Evolutionary conservation across 2,113 vertebrate species (phyloP).

Genomic region (Oenanthe oenanthe): DNA sequence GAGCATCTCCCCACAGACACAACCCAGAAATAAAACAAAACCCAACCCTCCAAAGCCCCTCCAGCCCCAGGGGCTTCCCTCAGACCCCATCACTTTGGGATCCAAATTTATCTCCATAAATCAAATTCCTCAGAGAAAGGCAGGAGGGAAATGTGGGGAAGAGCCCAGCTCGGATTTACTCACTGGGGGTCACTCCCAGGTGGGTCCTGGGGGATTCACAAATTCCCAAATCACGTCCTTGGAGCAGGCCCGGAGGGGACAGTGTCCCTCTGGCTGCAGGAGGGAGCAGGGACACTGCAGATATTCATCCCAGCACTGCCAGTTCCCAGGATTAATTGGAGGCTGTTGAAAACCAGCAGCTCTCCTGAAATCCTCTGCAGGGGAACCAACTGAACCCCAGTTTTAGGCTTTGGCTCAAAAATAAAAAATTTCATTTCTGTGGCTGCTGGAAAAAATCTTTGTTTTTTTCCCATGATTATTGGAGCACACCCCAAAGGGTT

Average conservation of each 20-base stretch:
- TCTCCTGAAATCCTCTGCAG: neutral
- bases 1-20: neutral
- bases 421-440: neutral
- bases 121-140: slow-evolving; percentile 70
- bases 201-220: slow-evolving; percentile 50
- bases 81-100: slow-evolving; percentile 71
- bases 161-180: slow-evolving; percentile 68
- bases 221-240: slow-evolving; percentile 41
- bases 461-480: neutral
- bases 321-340: neutral
- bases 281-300: neutral
- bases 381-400: neutral
- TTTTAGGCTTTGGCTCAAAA: neutral
- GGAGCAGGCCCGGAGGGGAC: neutral
- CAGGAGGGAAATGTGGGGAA: slow-evolving; percentile 65
- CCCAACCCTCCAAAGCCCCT: neutral
- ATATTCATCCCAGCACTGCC: neutral
- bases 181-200: slow-evolving; percentile 71
- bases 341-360: neutral
- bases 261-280: neutral
- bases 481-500: neutral
- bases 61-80: slow-evolving; percentile 35
- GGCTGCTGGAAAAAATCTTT: neutral
- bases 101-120: slow-evolving; percentile 78
- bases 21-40: neutral